phyloP scores from a whole-genome alignment of 2,888 invertebrate genomes.

The Troglohyphantes excavatus region DNA sequence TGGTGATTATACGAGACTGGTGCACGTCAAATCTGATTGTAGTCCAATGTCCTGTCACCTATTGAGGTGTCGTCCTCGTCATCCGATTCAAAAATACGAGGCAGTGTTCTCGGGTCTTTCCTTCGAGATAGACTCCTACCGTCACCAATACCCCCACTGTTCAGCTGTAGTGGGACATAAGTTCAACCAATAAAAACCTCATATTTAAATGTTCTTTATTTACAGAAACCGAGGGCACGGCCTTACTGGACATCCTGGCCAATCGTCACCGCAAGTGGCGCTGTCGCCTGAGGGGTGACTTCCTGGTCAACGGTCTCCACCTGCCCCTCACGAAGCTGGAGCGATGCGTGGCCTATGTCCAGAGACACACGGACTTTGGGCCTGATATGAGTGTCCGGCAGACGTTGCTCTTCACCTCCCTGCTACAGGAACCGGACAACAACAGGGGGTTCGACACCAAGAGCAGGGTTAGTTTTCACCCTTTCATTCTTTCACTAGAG shows the following conservation, averaged over 20 bases:
- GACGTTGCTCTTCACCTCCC: slow-evolving; percentile 91
- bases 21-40: too few relatives aligned
- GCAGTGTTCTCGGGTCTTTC: too few relatives aligned
- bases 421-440: slow-evolving; percentile 86
- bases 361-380: slow-evolving; percentile 89
- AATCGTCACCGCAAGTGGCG: slow-evolving; percentile 86
- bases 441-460: slow-evolving; percentile 87
- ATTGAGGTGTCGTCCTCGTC: too few relatives aligned
- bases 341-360: slow-evolving; percentile 89
- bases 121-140: too few relatives aligned
- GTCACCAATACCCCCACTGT: too few relatives aligned
- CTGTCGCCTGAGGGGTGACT: slow-evolving; percentile 87
- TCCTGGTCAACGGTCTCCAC: slow-evolving; percentile 93
- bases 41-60: too few relatives aligned
- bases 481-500: too few relatives aligned
- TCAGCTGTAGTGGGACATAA: too few relatives aligned
- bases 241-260: slow-evolving; percentile 92
- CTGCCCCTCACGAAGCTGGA: slow-evolving; percentile 88
- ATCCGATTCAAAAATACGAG: too few relatives aligned
- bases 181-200: too few relatives aligned
- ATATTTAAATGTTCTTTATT: too few relatives aligned
- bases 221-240: slow-evolving; percentile 90
- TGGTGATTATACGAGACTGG: too few relatives aligned
- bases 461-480: slow-evolving; percentile 84
- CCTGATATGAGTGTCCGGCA: slow-evolving; percentile 95